Conservation (phyloP, 2,888 invertebrate species). For the Eupithecia pulchellata region DNA sequence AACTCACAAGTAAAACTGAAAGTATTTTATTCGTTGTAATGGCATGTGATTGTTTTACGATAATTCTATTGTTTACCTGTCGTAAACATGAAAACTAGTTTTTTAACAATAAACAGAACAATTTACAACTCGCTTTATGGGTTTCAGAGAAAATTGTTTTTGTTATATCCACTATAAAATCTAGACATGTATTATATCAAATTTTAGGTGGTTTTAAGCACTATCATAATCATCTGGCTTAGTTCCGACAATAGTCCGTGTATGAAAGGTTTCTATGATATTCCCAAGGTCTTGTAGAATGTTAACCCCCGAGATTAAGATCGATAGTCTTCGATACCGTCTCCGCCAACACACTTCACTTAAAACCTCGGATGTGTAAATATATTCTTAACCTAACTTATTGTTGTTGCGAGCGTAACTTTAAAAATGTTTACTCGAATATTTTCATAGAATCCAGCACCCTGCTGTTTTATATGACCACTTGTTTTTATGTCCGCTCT, state of each 20-base stretch:
- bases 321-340: neutral
- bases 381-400: slow-evolving; percentile 8
- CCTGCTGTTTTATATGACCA: slow-evolving; percentile 27
- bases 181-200: neutral
- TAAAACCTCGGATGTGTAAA: neutral
- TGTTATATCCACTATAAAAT: neutral
- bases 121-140: neutral
- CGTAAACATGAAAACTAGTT: slow-evolving; percentile 5
- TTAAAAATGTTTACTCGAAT: slow-evolving; percentile 21
- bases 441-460: slow-evolving; percentile 12
- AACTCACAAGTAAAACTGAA: neutral
- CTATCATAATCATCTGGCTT: neutral
- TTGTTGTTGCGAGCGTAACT: neutral
- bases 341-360: neutral
- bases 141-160: neutral
- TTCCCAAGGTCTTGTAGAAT: neutral
- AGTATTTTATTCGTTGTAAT: slow-evolving; percentile 6
- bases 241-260: neutral
- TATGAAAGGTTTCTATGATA: neutral
- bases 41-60: slow-evolving; percentile 16
- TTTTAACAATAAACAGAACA: slow-evolving; percentile 8
- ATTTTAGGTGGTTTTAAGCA: neutral
- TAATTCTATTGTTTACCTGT: slow-evolving; percentile 1
- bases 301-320: neutral
- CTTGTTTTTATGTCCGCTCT: slow-evolving; percentile 27